Conservation (phyloP, 2,113 vertebrate species). For the Hassar affinis region DNA sequence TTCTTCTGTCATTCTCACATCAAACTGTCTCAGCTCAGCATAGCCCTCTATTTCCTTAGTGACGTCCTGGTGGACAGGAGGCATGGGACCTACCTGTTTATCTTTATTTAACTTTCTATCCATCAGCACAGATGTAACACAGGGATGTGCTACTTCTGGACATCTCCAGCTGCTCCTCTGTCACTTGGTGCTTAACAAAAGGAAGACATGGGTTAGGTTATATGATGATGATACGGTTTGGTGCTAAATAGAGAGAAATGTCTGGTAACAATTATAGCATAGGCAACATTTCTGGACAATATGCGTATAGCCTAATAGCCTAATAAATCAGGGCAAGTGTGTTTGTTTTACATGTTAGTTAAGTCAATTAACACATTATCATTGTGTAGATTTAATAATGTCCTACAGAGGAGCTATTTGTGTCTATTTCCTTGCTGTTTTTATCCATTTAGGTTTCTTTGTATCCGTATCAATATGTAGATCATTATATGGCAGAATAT, state of each 20-base stretch:
- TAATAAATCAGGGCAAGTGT: not conserved
- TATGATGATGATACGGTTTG: not conserved
- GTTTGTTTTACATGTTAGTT: not conserved
- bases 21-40: not conserved
- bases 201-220: not conserved
- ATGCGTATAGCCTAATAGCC: no score
- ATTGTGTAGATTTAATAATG: not conserved
- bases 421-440: not conserved
- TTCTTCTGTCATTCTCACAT: not conserved
- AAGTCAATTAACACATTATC: not conserved
- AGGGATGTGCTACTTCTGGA: no score
- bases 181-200: not conserved
- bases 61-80: not conserved
- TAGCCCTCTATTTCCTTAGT: not conserved
- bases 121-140: not conserved
- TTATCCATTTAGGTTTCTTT: not conserved
- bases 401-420: not conserved
- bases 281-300: no score
- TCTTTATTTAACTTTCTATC: not conserved
- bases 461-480: not conserved
- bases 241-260: not conserved
- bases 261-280: not conserved
- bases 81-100: not conserved
- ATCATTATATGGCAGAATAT: not conserved
- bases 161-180: not conserved